These are phyloP conservation scores for Stigmatopora argus DNA, from an alignment of 2,113 vertebrate species.

Conservation along the genomic window DNA sequence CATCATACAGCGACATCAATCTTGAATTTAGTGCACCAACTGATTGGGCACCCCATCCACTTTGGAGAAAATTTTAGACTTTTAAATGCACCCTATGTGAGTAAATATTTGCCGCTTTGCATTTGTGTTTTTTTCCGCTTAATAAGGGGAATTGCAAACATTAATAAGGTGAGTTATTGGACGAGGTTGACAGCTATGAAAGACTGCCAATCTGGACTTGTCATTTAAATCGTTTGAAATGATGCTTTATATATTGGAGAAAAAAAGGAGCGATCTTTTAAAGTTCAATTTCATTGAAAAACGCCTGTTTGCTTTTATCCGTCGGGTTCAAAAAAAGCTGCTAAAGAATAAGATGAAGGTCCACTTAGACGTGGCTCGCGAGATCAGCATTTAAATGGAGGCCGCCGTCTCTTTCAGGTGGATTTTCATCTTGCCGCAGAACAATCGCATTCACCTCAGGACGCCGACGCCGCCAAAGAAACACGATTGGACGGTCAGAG, in stretches of 20 bases:
- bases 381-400: constrained; percentile 40
- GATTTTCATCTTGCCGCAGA: constrained; percentile 39
- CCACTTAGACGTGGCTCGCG: constrained; percentile 36
- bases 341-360: constrained; percentile 33
- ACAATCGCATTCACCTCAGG: constrained; percentile 5
- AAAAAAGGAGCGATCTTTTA: not conserved
- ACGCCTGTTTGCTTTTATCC: constrained; percentile 27
- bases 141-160: too few species aligned
- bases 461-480: not conserved
- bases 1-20: too few species aligned
- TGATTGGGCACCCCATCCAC: too few species aligned
- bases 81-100: too few species aligned
- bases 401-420: constrained; percentile 28
- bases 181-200: too few species aligned
- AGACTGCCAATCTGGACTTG: not conserved
- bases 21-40: too few species aligned
- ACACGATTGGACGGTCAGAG: constrained; percentile 11
- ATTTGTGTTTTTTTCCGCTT: too few species aligned
- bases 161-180: too few species aligned
- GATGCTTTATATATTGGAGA: not conserved
- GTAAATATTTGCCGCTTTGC: too few species aligned
- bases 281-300: constrained; percentile 16
- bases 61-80: too few species aligned
- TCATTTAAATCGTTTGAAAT: not conserved
- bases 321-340: constrained; percentile 15